Evolutionary conservation across 2,113 vertebrate species (phyloP), one percentile per base, ranked within the genome.

Genomic region (Plecotus auritus): DNA sequence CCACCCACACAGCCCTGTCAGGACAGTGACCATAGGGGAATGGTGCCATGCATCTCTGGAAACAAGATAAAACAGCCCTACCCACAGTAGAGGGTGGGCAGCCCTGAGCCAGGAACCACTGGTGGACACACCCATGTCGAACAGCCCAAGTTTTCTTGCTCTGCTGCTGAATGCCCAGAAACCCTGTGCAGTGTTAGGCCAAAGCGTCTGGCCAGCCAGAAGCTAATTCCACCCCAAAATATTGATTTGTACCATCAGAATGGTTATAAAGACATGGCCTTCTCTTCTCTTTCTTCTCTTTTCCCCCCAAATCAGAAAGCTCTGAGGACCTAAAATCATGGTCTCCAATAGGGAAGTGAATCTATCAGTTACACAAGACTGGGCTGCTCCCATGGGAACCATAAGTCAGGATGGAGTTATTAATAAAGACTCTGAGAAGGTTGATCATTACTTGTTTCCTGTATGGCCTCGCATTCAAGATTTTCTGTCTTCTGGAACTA

Each of bases 331-430:
- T 83, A 64, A 91, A 91, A 54, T 90, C 77, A 66, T 32, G 28
- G 73, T 51, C 74, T 95, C 70, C 47, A 70, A 69, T 37, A 73
- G 81, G 83, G 95, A 97, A 88, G 51, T 85, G 76, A 91, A 81
- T 84, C 66, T 45, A 54, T 59, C 26, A 59, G 77, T 83, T 74
- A 87, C 28, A 13, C 9, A 59, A 80, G 45, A 10, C 45, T 37
- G 14, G 40, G 76, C 84, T 64, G 40, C 92, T 84, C 61, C 78
- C 93, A 89, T 5, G 72, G 83, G 40, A 94, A 90, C 51, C 3
- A 1, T 9, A 47, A 89, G 37, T 97, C 87, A 85, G 59, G 85
- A 90, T 23, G 40, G 56, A 85, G 42, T 91, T 91, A 95, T 0
- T 66, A 32, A 97, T 37, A 81, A 85, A 76, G 74, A 59, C 45